A percentile compares a stretch with the other conserved stretches of the same genome.
These are phyloP conservation scores for Amblyopsis hoosieri DNA, from an alignment of 2,797 vertebrate genomes.

Conservation along the genomic window DNA sequence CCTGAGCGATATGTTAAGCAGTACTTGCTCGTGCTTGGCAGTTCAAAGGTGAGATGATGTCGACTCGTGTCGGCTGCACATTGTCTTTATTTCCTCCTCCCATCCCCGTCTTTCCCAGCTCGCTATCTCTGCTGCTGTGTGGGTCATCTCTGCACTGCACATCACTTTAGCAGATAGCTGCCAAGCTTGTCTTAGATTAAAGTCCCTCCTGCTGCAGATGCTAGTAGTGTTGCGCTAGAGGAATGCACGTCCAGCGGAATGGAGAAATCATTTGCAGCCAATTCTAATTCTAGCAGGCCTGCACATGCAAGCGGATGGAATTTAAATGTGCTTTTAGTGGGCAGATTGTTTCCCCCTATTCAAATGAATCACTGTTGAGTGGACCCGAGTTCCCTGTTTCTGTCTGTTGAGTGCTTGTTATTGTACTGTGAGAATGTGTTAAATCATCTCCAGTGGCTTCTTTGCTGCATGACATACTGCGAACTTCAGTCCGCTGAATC, in stretches of 20 bases:
- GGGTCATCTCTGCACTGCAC: conserved; percentile 20
- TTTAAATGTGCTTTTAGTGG: background rate
- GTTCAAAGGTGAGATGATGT: conserved; percentile 46
- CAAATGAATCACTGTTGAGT: conserved; percentile 15
- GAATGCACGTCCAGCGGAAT: background rate
- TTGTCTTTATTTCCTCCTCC: conserved; percentile 26
- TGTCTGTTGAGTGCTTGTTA: background rate
- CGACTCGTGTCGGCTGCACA: conserved; percentile 40
- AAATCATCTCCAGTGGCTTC: conserved; percentile 2
- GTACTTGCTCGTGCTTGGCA: conserved; percentile 14
- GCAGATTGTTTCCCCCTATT: background rate
- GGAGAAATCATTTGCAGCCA: background rate
- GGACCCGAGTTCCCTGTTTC: background rate
- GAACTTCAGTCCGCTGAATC: conserved; percentile 42
- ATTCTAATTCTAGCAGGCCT: background rate
- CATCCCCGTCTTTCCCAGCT: background rate
- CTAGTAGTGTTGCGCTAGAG: too few species aligned
- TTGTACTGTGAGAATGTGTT: background rate
- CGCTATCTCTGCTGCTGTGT: conserved; percentile 44
- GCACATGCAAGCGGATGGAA: background rate
- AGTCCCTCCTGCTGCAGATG: background rate
- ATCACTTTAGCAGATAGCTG: conserved; percentile 8
- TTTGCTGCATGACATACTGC: conserved; percentile 7
- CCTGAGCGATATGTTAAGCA: background rate
- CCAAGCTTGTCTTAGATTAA: conserved; percentile 30